Conservation (phyloP, 1,140 invertebrate species). For the Chelonus insularis region DNA sequence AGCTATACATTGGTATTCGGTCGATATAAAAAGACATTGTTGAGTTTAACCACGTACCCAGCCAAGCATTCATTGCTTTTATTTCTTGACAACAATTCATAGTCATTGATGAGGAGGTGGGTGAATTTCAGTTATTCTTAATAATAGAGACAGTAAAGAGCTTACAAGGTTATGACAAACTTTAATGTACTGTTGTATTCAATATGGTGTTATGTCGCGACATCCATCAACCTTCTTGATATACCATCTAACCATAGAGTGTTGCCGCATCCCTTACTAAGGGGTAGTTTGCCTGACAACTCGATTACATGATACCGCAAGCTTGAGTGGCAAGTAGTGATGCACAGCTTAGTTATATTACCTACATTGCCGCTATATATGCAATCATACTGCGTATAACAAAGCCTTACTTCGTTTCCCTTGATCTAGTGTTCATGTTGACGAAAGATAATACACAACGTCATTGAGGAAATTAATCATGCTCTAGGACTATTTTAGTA, state of each 20-base stretch:
- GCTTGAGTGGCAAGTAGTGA: constrained; percentile 48
- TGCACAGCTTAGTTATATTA: constrained; percentile 31
- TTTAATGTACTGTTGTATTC: no score
- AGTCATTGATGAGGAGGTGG: no score
- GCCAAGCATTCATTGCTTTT: no score
- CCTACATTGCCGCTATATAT: neutral
- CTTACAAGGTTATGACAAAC: no score
- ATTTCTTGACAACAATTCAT: no score
- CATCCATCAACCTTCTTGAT: neutral
- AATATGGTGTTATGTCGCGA: no score
- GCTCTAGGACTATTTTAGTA: neutral
- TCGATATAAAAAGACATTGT: no score
- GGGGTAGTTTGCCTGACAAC: constrained; percentile 51
- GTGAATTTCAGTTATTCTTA: no score
- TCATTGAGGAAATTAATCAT: neutral
- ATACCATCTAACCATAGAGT: neutral
- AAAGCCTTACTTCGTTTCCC: neutral
- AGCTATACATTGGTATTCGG: no score
- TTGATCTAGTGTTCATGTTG: neutral
- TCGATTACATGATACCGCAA: constrained; percentile 46
- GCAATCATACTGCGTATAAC: constrained; percentile 4
- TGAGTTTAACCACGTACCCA: no score
- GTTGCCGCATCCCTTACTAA: constrained; percentile 28
- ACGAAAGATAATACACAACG: neutral
- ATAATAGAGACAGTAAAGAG: no score